Evolutionary conservation across 2,888 invertebrate species (phyloP).

Genomic region (Beris chalybata): DNA sequence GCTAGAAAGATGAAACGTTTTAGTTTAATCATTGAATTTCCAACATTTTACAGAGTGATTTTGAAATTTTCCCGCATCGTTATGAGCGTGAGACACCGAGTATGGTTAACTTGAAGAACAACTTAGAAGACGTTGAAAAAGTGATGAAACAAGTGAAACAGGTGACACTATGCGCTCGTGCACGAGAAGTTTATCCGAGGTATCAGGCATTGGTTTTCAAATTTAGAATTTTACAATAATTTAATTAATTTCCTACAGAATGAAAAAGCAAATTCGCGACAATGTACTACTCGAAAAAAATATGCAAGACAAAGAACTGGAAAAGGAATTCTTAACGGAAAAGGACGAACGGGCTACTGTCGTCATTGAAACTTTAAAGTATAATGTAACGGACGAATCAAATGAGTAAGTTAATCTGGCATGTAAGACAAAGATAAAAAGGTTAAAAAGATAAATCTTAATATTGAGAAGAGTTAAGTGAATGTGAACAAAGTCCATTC

Average conservation of each 20-base stretch:
- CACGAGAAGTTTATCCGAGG: slow-evolving; percentile 51
- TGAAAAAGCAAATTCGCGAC: slow-evolving; percentile 50
- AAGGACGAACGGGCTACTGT: slow-evolving; percentile 47
- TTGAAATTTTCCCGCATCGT: slow-evolving; percentile 44
- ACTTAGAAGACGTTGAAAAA: slow-evolving; percentile 49
- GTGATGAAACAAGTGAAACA: slow-evolving; percentile 52
- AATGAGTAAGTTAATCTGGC: slow-evolving; percentile 43
- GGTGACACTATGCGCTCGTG: slow-evolving; percentile 46
- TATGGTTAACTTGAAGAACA: slow-evolving; percentile 49
- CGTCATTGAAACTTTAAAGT: slow-evolving; percentile 47
- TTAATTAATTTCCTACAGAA: slow-evolving; percentile 41
- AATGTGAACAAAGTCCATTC: no score
- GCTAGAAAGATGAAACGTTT: no score
- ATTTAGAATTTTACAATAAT: neutral
- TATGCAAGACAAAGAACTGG: slow-evolving; percentile 40
- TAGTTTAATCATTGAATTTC: no score
- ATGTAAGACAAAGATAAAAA: neutral
- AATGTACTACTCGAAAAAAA: slow-evolving; percentile 49
- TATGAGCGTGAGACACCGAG: slow-evolving; percentile 53
- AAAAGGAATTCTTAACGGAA: slow-evolving; percentile 41
- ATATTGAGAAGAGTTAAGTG: no score
- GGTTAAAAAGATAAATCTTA: neutral
- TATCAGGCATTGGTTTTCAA: slow-evolving; percentile 32
- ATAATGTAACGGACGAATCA: slow-evolving; percentile 51
- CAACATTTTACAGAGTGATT: slow-evolving; percentile 36